Evolutionary conservation across 1,140 invertebrate genomes (phyloP), one percentile per base, ranked within the genome.

Genomic region (Cataglyphis hispanica): DNA sequence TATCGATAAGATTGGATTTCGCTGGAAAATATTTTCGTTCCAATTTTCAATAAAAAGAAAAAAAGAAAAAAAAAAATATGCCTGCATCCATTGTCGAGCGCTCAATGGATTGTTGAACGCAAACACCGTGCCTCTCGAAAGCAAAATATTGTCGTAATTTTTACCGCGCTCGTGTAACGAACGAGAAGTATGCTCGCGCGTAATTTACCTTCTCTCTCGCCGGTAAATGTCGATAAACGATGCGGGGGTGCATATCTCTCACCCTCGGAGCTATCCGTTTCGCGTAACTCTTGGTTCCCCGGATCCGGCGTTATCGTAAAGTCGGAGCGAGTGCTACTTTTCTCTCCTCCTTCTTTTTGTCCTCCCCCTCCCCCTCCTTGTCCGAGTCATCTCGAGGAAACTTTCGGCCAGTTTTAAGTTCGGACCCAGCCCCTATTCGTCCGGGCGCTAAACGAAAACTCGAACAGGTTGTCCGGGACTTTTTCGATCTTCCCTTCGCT

Each of bases 401-500:
- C 76, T 80, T 80, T 43, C 43, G 76, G 76, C 67, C 63, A 80
- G 43, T 78, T 78, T n/a, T 67, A 78, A 78, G 40, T 78, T 78
- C n/a, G 8, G 6, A 78, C 10, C 10, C 13, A 53, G 61, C 25
- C 50, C 50, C 31, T 53, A 78, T 66, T 67, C 22, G 60, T 78
- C 43, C 31, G 43, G 53, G n/a, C 61, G 10, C 27, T 53, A 37
- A 6, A 50, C 61, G 75, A 50, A 53, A 78, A 67, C 43, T 67
- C 27, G 43, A 67, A 78, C 58, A 77, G 34, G 37, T 60, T 64
- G 40, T 19, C 43, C 40, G 46, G 46, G 60, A 64, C 40, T 61
- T 25, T 64, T 76, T 77, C 61, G 1, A 43, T 43, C 58, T 63
- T n/a, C n/a, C 11, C 10, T 67, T 22, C 5, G 34, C 53, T 78